Base-by-base conservation (phyloP, 2,797 vertebrate species). In the Heteromormyrus szaboi region DNA sequence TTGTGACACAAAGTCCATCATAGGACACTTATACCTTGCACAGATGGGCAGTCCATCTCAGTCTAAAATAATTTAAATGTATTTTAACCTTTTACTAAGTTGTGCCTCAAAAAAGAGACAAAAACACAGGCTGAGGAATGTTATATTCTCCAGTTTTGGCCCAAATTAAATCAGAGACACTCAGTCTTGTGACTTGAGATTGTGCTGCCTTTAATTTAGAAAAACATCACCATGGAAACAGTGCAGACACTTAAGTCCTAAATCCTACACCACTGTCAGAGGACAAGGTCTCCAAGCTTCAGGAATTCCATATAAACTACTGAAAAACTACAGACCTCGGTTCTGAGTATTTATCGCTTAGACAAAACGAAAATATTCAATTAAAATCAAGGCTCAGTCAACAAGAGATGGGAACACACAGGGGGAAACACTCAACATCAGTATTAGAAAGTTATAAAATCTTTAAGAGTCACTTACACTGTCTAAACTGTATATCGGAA, bases 401-500 rank as follows among this genome's bases (percentile, higher is more conserved):
- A 81, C 19, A 46, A 81, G 76, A 22, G 19, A 46, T 81, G 41
- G 41, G 12, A 53, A 85, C n/a, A 22, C 44, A 8, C 46, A 85
- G 50, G 25, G 46, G 41, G n/a, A 48, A 29, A 51, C 50, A 50
- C 25, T 85, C 9, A 19, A 29, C 50, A 85, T 22, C 81, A 50
- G n/a, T 22, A 85, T 25, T 33, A 33, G 48, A 85, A 85, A 51
- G 48, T 85, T 50, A 50, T 85, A 51, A 53, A 51, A 51, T 81
- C 41, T 81, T 81, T 44, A 65, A 48, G 37, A n/a, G 90, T 68
- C 92, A 98, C 99, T 99, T 95, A 99, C 98, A 92, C 99, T 99
- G 93, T 99, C 98, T 95, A 99, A 95, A 93, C 98, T 99, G 95
- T 99, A 99, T 94, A 99, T 99, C 12, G 98, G 99, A 89, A 99